These are phyloP conservation scores for Cardinalis cardinalis DNA, from an alignment of 2,113 vertebrate species.

Conservation along the genomic window DNA sequence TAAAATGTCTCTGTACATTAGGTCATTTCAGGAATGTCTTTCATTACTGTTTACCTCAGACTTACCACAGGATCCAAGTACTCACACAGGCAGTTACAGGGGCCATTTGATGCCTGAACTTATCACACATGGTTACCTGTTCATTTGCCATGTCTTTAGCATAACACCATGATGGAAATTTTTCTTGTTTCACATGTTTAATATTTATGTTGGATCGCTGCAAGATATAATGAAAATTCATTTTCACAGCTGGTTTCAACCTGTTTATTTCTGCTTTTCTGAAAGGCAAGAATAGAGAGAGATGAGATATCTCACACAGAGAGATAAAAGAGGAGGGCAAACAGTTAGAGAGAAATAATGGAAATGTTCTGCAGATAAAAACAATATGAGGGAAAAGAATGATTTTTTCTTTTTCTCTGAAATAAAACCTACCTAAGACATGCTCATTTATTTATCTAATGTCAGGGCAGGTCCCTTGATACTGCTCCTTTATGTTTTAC, in stretches of 20 bases:
- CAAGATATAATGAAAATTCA: conserved; percentile 43
- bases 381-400: background rate
- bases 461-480: background rate
- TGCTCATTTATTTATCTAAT: conserved; percentile 5
- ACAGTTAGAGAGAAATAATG: background rate
- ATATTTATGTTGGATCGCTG: conserved; percentile 44
- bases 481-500: background rate
- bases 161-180: background rate
- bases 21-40: background rate
- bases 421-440: background rate
- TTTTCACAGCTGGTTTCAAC: conserved; percentile 25
- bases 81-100: background rate
- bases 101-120: background rate
- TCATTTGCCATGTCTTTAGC: background rate
- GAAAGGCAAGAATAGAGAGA: background rate
- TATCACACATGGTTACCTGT: background rate
- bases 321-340: background rate
- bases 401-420: background rate
- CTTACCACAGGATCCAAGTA: background rate
- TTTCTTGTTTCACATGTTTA: background rate
- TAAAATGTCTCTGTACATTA: background rate
- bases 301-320: background rate
- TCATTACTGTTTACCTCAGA: background rate
- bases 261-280: conserved; percentile 19
- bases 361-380: conserved; percentile 18